phyloP scores from a whole-genome alignment of 2,888 invertebrate species.

The Gisinianus flammeolus region DNA sequence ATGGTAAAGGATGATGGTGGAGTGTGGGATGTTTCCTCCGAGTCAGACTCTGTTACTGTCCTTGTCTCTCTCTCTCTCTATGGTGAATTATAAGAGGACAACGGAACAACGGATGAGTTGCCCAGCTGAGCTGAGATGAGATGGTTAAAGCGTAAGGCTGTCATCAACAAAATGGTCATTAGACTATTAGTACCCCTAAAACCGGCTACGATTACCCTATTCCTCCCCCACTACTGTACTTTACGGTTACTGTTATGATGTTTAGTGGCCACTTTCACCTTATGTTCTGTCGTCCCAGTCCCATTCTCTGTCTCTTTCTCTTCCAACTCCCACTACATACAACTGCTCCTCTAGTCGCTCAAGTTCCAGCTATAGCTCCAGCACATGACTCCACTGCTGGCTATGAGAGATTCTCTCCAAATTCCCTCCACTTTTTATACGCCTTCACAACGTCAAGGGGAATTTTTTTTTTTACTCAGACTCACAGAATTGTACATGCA shows the following conservation, averaged over 20 bases:
- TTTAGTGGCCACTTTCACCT: conserved; percentile 30
- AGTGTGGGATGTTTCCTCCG: background rate
- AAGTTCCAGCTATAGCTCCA: too few species aligned
- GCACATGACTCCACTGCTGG: too few species aligned
- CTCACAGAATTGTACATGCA: too few species aligned
- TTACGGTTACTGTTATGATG: conserved; percentile 33
- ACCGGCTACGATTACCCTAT: conserved; percentile 31
- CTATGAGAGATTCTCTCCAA: too few species aligned
- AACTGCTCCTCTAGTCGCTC: background rate
- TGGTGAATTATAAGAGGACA: background rate
- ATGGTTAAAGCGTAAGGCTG: too few species aligned
- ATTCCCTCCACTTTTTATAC: too few species aligned
- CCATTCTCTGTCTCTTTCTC: background rate
- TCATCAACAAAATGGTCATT: conserved; percentile 38
- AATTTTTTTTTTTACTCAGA: too few species aligned
- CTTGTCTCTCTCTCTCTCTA: background rate
- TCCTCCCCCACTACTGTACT: conserved; percentile 20
- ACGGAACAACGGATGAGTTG: background rate
- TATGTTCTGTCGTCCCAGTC: conserved; percentile 6
- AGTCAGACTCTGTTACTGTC: background rate
- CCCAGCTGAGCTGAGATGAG: conserved; percentile 36
- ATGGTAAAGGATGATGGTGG: background rate
- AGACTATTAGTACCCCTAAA: conserved; percentile 30
- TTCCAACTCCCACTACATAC: too few species aligned
- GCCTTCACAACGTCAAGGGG: too few species aligned